Base-by-base conservation (phyloP, 2,113 vertebrate genomes). In the Dolichallabes microphthalmus region DNA sequence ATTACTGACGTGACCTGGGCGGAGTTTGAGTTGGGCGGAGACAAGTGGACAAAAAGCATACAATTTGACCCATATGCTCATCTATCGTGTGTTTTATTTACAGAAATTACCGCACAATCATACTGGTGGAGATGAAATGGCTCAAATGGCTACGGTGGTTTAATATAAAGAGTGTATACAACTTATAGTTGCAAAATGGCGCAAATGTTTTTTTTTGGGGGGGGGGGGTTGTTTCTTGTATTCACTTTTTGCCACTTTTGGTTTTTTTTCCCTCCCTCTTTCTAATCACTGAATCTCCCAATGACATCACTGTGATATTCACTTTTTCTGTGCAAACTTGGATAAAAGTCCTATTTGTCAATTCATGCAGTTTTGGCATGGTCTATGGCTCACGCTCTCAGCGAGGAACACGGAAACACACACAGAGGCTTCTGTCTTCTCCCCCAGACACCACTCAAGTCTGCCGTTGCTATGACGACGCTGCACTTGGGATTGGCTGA, bases 371-470 rank as follows among this genome's bases (percentile, higher is more conserved):
- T 57, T 74, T 69, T 64, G 76, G 50, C 77, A 27, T 69, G 39
- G 55, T 20, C 15, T n/a, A 7, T 85, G 85, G 60, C 10, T 88
- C 90, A 92, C 83, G 90, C 91, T 87, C 82, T 12, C 93, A 93
- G 93, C 93, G 86, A 92, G 91, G 92, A 94, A 91, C 91, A 86
- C 85, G 64, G 86, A 86, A 83, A 82, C 74, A 68, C 60, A 88
- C 90, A 94, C 92, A 94, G 92, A 93, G 91, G 84, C 86, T 86
- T 89, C 93, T 91, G 93, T 94, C 92, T 93, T 78, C 74, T 85
- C 27, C 90, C 89, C 87, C n/a, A 87, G 86, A 88, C 81, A 50
- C 77, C 78, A 84, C 89, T 91, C 83, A 10, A 82, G 78, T 85
- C 90, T 2, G 85, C 85, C 17, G 91, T 94, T 85, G 84, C 93